Evolutionary conservation across 2,888 invertebrate species (phyloP), one percentile per base, ranked within the genome.

Genomic region (Synergus gifuensis): DNA sequence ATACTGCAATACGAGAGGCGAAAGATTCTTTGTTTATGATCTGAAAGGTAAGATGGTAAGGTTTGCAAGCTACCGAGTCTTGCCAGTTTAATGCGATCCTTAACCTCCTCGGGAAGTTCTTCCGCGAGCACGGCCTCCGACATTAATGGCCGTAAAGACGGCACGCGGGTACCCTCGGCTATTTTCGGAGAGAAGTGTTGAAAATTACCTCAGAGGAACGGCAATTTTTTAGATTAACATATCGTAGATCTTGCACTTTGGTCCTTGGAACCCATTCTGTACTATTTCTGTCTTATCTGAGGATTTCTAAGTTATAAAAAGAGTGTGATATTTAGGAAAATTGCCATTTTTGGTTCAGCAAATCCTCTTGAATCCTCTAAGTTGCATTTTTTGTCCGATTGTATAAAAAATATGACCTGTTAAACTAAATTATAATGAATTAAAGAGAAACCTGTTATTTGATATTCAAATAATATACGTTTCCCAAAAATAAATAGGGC

Each of bases 21-120:
- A 84, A 84, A 83, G 85, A 83, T 83, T 84, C 77, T 82, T 85
- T 86, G 83, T 86, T 88, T 87, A 86, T 83, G 84, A 76, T 78
- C 79, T 81, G 82, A 82, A 82, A 85, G 82, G 82, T 78, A 80
- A 79, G 79, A 82, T 78, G 66, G 46, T 46, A 69, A 16, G 54
- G 28, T 73, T 73, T 73, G 28, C 54, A 73, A 54, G 73, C 73
- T 73, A 73, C 73, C 22, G 60, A 18, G 22, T 60, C 60, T 60
- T 73, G 49, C 49, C 73, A 36, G 49, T 73, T 54, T 69, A 73
- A 73, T 73, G 73, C 73, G 73, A 73, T 73, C 54, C 49, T 73
- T 54, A 73, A 73, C 73, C 49, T 73, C 54, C 54, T 54, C 67
- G 49, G 49, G 49, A 28, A 73, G 73, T 54, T 73, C 73, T 73